Percentiles rank a stretch among this genome's conserved stretches.
These are phyloP conservation scores for Apamea epomidion DNA, from an alignment of 2,888 invertebrate species.

Conservation along the genomic window DNA sequence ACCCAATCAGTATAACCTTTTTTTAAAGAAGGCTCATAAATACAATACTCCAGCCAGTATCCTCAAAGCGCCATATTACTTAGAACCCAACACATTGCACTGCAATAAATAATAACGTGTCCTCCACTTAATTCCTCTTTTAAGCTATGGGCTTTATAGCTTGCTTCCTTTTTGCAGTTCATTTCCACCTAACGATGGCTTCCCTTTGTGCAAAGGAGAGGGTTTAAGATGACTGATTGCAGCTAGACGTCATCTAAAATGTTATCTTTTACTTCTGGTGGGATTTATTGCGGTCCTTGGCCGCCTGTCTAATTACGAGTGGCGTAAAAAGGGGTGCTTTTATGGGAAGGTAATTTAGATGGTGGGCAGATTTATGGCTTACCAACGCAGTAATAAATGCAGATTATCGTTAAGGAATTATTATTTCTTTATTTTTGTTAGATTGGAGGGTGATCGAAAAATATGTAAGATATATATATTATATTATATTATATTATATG, in stretches of 20 bases:
- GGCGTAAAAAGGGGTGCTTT: slow-evolving; percentile 33
- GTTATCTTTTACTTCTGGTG: slow-evolving; percentile 43
- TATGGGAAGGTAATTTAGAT: not conserved
- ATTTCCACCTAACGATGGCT: slow-evolving; percentile 44
- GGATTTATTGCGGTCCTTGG: slow-evolving; percentile 43
- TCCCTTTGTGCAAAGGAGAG: slow-evolving; percentile 49
- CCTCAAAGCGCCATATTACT: not conserved
- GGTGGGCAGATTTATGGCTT: not conserved
- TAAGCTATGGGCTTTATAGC: slow-evolving; percentile 2
- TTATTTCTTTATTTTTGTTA: not conserved
- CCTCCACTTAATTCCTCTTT: slow-evolving; percentile 32
- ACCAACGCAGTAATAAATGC: not conserved
- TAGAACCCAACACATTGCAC: slow-evolving; percentile 17
- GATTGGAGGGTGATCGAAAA: not conserved
- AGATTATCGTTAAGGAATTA: not conserved
- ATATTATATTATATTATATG: too few relatives aligned
- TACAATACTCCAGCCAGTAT: not conserved
- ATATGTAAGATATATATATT: too few relatives aligned
- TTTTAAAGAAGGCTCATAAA: not conserved
- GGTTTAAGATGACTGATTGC: slow-evolving; percentile 64
- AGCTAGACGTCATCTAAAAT: slow-evolving; percentile 54
- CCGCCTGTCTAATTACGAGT: slow-evolving; percentile 34
- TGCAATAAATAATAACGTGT: slow-evolving; percentile 43
- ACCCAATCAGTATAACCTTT: not conserved
- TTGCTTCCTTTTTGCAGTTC: slow-evolving; percentile 40